Evolutionary conservation across 2,888 invertebrate species (phyloP).

Genomic region (Enoplolaimus lenunculus): DNA sequence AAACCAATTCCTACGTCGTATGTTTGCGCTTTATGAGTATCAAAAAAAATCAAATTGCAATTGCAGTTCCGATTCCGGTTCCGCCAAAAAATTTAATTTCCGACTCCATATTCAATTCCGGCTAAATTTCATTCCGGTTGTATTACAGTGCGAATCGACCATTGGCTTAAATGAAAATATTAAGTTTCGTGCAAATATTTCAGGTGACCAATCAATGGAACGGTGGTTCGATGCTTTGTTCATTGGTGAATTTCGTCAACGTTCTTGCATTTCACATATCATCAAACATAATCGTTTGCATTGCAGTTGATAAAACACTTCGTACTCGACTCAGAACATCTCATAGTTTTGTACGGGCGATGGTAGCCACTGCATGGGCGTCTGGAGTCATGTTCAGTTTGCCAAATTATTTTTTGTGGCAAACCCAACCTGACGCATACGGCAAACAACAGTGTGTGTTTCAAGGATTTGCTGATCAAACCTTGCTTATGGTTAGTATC

Average conservation of each 20-base stretch:
- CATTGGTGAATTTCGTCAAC: background rate
- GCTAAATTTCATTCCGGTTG: too few relatives aligned
- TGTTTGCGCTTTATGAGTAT: too few relatives aligned
- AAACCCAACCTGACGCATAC: background rate
- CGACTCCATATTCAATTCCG: too few relatives aligned
- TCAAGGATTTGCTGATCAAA: too few relatives aligned
- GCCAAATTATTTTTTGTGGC: slow-evolving; percentile 9
- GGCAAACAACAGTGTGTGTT: slow-evolving; percentile 5
- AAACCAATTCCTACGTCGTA: too few relatives aligned
- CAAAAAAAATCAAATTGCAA: too few relatives aligned
- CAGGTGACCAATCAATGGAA: slow-evolving; percentile 4
- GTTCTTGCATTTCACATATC: slow-evolving; percentile 15
- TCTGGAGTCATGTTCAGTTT: slow-evolving; percentile 2
- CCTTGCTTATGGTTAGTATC: too few relatives aligned
- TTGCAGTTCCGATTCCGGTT: too few relatives aligned
- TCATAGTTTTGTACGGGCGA: background rate
- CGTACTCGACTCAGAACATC: background rate
- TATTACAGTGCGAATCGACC: too few relatives aligned
- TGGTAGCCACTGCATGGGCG: background rate
- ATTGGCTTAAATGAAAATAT: too few relatives aligned
- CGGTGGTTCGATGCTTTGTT: background rate
- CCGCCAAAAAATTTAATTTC: too few relatives aligned
- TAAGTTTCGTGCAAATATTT: too few relatives aligned
- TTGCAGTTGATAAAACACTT: slow-evolving; percentile 8
- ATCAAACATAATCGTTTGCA: slow-evolving; percentile 11